Base-by-base conservation (phyloP, 37 sponge, comb jelly and placozoan species). In the Dysidea cf. avara region DNA sequence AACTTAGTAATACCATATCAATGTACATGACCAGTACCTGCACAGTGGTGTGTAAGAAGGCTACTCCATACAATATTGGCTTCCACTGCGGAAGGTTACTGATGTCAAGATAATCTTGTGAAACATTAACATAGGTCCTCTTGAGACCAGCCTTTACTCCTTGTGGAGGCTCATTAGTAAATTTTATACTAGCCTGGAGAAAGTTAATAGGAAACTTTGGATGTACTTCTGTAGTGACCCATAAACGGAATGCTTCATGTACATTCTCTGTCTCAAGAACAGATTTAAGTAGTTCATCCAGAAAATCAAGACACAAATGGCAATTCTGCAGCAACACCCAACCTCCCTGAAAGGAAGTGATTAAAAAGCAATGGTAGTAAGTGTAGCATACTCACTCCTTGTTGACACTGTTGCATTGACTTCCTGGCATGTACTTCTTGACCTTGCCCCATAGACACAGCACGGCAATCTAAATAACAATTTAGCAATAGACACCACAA, bases 41-140 rank as follows among this genome's bases (percentile, higher is more conserved):
- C 20, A 99, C 99, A n/a, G 96, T 99, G 26, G 99, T 92, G 89
- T 99, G 99, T 24, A 99, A 83, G 89, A 99, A 99, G 58, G 99
- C 96, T 28, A 99, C 77, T 18, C 83, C 78, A 69, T 92, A 99
- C 63, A 92, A 80, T 88, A 99, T 80, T 16, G 99, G 96, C 74
- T 99, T 99, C 99, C 99, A 99, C 78, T 95, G 96, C 26, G 90
- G 86, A 4, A 92, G 81, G 86, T 91, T 95, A 56, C 88, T 86
- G 69, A 95, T 80, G 37, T 99, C 99, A 65, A 99, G 84, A 54
- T 84, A 84, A 70, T 99, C 99, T 76, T 99, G 99, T n/a, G 79
- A 70, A n/a, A 88, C 89, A 83, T 92, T 87, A 68, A 85, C 82
- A 84, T 87, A 99, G 53, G 99, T 94, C 37, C 96, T 86, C 59